Base-by-base conservation (phyloP, 2,113 vertebrate species). In the Chaenogobius annularis region DNA sequence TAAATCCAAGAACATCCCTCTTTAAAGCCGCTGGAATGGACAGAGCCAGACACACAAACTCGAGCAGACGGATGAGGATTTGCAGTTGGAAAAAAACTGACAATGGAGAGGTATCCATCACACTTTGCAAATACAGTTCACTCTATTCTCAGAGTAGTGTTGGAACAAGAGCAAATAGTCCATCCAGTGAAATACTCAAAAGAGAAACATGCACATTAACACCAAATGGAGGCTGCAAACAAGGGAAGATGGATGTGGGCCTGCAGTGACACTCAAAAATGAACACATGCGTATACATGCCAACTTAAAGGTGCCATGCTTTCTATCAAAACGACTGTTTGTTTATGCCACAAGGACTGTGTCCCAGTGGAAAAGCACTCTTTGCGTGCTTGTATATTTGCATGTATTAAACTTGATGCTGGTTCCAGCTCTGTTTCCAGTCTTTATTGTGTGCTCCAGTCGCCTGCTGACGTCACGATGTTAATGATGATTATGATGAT, bases 401-500 rank as follows among this genome's bases (percentile, higher is more conserved):
- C 10, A 43, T 74, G 13, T 22, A 48, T 65, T 66, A 59, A 43
- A 56, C 54, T 37, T 15, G 12, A n/a, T 40, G 15, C 10, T 1
- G 9, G 20, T 26, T 47, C 12, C 50, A 46, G 54, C 44, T 55
- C 9, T 20, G 55, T 82, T 80, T 85, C 75, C 64, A 80, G n/a
- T 35, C 76, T 82, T 58, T 77, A 54, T 79, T 72, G 50, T 71
- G 40, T 31, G 17, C 66, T 69, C 67, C 12, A 59, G 69, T 31
- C 56, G 69, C 62, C 7, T 23, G 22, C 52, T 85, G 78, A 91
- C 81, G 66, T 90, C 83, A 88, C 23, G 20, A 43, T 40, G 78
- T 64, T 85, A 88, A 89, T 90, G 83, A 85, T 86, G 73, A 89
- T 85, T 79, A 81, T 54, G 76, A 75, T 79, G 84, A 86, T 74